Percentiles rank a stretch among this genome's conserved stretches.
Evolutionary conservation across 1,140 invertebrate genomes (phyloP).

Genomic region (Cyclargus thomasi): DNA sequence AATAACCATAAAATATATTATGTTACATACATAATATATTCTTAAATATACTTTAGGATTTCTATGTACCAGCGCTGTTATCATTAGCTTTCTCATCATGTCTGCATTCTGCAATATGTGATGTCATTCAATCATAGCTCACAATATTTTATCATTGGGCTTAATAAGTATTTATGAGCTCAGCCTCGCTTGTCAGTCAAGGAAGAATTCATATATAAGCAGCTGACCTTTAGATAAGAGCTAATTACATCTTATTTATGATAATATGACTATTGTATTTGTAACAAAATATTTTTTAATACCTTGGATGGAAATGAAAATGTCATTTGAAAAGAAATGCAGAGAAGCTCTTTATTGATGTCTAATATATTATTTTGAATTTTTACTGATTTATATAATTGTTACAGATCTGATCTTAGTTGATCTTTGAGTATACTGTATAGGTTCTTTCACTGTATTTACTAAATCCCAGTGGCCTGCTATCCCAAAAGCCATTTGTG

Average conservation of each 20-base stretch:
- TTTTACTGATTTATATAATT: too few species aligned
- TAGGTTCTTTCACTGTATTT: too few species aligned
- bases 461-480: too few species aligned
- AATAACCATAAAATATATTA: background rate
- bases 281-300: background rate
- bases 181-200: slow-evolving; percentile 34
- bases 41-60: background rate
- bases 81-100: slow-evolving; percentile 12
- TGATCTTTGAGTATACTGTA: too few species aligned
- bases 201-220: slow-evolving; percentile 29
- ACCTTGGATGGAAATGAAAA: background rate
- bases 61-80: background rate
- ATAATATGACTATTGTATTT: background rate
- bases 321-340: too few species aligned
- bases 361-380: too few species aligned
- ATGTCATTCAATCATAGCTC: slow-evolving; percentile 10
- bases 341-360: slow-evolving; percentile 7
- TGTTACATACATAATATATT: background rate
- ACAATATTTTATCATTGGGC: slow-evolving; percentile 12
- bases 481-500: too few species aligned
- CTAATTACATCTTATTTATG: background rate
- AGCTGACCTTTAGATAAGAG: slow-evolving; percentile 29
- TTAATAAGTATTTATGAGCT: slow-evolving; percentile 23
- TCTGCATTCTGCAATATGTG: background rate
- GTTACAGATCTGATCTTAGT: background rate